Base-by-base conservation (phyloP, 92 coral and sea anemone species). In the Blastomussa wellsi region DNA sequence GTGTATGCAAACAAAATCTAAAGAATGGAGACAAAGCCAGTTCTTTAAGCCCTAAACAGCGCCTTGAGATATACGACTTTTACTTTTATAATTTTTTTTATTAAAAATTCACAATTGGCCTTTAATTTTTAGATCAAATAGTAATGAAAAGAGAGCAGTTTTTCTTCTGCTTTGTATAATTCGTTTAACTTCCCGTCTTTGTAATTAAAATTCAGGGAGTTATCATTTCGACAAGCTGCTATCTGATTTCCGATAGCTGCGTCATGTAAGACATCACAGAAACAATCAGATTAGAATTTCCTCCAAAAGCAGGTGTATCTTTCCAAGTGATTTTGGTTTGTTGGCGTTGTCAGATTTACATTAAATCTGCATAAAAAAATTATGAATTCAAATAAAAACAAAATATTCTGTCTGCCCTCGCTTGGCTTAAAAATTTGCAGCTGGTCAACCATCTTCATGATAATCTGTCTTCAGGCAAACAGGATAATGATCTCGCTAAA, bases 211-310 rank as follows among this genome's bases (percentile, higher is more conserved):
- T n/a, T n/a, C n/a, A n/a, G n/a, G n/a, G n/a, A n/a, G n/a, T n/a
- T n/a, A n/a, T n/a, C n/a, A n/a, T n/a, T n/a, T 37, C 19, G 75
- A 26, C 26, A 37, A 70, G 7, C 49, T 44, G 8, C 49, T 10
- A 44, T 3, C 33, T 5, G 35, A 62, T 62, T 62, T 10, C 68
- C 68, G n/a, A 62, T 62, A 4, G 15, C 24, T 62, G 17, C 75
- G 75, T 70, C 26, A 35, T 36, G 75, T 35, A 69, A 69, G 72
- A 66, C 20, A 66, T 37, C 39, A 67, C 42, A 67, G 41, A 67
- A 31, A 33, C 44, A 70, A 37, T 33, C 41, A 68, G 24, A 68
- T 15, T 68, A 32, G 2, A 35, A 68, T 32, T 29, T 68, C 42
- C 28, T 17, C 44, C 28, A 70, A 35, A 70, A 17, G 10, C 75